Percentiles rank a stretch among this genome's conserved stretches.
These are phyloP conservation scores for Hesperia comma DNA, from an alignment of 2,888 invertebrate genomes.

Conservation along the genomic window DNA sequence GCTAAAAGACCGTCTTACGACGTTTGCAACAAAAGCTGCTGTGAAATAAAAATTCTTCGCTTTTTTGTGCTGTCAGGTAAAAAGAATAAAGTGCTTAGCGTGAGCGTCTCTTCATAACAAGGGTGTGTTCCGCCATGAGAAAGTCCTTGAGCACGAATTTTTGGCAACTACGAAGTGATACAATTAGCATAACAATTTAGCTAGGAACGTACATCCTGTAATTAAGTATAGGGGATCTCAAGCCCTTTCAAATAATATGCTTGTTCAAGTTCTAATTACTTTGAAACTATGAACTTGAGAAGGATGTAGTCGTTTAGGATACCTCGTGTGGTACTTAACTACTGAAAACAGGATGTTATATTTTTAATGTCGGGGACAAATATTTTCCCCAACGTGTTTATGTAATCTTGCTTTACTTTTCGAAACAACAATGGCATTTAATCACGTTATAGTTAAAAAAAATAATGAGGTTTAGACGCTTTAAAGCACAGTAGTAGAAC, in stretches of 20 bases:
- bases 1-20: conserved; percentile 26
- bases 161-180: conserved; percentile 46
- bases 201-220: conserved; percentile 19
- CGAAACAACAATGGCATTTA: no score
- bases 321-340: background rate
- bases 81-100: conserved; percentile 46
- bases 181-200: conserved; percentile 32
- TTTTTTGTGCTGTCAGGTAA: conserved; percentile 35
- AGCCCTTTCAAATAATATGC: background rate
- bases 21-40: conserved; percentile 25
- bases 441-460: no score
- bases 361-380: no score
- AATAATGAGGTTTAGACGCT: no score
- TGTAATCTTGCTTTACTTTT: no score
- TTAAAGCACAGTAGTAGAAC: no score
- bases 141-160: conserved; percentile 63
- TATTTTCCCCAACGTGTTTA: no score
- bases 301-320: background rate
- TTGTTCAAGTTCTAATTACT: background rate
- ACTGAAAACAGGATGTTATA: background rate
- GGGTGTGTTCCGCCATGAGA: conserved; percentile 48
- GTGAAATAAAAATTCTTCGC: conserved; percentile 31
- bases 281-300: background rate
- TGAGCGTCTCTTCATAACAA: conserved; percentile 46
- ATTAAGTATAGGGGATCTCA: conserved; percentile 20